Percentiles rank a stretch among this genome's conserved stretches.
Conservation (phyloP, 2,113 vertebrate genomes). For the Taurulus bubalis region DNA sequence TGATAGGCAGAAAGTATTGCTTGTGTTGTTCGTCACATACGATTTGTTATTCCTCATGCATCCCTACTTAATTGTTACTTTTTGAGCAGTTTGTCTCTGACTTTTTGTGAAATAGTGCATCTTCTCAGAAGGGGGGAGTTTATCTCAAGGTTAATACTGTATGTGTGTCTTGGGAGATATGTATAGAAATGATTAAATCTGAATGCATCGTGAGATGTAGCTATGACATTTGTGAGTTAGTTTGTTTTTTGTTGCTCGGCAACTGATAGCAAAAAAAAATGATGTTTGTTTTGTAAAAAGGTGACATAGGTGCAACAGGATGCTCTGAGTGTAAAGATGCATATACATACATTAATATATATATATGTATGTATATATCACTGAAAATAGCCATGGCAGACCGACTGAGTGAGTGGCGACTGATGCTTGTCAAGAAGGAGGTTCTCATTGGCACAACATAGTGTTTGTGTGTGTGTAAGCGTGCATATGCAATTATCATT, state of each 20-base stretch:
- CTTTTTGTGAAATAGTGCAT: background rate
- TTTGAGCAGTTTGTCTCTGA: background rate
- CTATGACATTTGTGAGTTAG: background rate
- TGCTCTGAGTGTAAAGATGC: background rate
- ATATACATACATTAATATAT: background rate
- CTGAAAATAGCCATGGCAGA: background rate
- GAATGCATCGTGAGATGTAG: background rate
- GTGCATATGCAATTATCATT: too few species aligned
- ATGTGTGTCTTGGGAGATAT: background rate
- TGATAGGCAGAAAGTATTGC: background rate
- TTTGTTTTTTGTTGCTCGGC: conserved; percentile 5
- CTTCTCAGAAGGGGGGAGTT: background rate
- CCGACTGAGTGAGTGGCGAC: background rate
- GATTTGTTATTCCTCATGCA: background rate
- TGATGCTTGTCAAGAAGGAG: too few species aligned
- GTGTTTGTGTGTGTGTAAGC: too few species aligned
- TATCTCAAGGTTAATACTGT: background rate
- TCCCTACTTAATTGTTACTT: background rate
- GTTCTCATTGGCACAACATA: too few species aligned
- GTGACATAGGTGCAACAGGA: background rate
- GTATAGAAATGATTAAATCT: background rate
- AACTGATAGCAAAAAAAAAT: background rate
- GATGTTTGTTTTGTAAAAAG: background rate
- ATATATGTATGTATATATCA: background rate
- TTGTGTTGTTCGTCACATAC: background rate